Evolutionary conservation across 2,797 vertebrate genomes (phyloP).

Genomic region (Ptychadena robeensis): DNA sequence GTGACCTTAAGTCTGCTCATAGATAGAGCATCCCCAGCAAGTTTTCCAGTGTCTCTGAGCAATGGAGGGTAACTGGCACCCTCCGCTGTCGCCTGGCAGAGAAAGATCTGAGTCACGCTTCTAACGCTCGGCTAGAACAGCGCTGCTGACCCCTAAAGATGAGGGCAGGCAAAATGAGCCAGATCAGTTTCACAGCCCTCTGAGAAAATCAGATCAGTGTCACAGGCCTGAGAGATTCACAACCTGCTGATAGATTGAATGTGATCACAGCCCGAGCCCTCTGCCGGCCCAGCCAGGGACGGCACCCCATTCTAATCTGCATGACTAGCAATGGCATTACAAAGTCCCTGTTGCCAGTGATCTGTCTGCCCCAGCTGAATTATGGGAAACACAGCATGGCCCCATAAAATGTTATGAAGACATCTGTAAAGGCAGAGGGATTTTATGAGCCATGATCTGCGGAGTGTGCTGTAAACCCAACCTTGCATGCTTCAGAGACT

Average conservation of each 20-base stretch:
- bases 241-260: constrained; percentile 51
- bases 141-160: constrained; percentile 43
- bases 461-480: constrained; percentile 63
- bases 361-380: constrained; percentile 66
- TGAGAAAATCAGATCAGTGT: constrained; percentile 40
- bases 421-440: constrained; percentile 74
- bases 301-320: constrained; percentile 12
- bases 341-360: constrained; percentile 57
- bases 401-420: constrained; percentile 75
- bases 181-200: constrained; percentile 44
- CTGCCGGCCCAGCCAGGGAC: constrained; percentile 28
- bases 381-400: constrained; percentile 67
- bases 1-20: background rate
- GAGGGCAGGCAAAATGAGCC: constrained; percentile 26
- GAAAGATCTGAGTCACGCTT: constrained; percentile 17
- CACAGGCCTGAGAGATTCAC: constrained; percentile 51
- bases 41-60: background rate
- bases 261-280: constrained; percentile 14
- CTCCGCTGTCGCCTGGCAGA: constrained; percentile 12
- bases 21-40: background rate
- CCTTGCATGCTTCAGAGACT: constrained; percentile 61
- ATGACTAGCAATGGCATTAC: constrained; percentile 43
- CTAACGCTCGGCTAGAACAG: constrained; percentile 20
- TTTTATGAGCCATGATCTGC: constrained; percentile 74
- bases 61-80: background rate